A percentile compares a stretch with the other conserved stretches of the same genome.
phyloP scores from a whole-genome alignment of 2,888 invertebrate genomes.

The Macrophya alboannulata region DNA sequence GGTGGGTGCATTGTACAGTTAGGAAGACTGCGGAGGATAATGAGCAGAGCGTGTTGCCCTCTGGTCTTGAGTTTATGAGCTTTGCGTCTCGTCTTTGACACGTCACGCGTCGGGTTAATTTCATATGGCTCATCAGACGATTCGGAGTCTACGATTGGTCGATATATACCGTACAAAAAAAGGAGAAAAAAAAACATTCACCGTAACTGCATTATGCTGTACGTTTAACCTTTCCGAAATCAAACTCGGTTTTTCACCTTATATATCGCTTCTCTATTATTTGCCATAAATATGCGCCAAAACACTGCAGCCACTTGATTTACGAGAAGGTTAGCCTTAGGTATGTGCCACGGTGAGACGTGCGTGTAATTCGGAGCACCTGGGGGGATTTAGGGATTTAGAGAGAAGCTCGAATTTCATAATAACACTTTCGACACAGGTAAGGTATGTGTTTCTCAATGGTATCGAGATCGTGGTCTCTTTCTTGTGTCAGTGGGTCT shows the following conservation, averaged over 20 bases:
- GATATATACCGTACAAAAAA: not conserved
- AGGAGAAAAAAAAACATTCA: too few relatives aligned
- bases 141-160: constrained; percentile 8
- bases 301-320: constrained; percentile 3
- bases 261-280: not conserved
- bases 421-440: constrained; percentile 34
- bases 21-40: constrained; percentile 72
- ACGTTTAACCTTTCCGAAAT: not conserved
- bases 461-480: constrained; percentile 19
- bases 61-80: constrained; percentile 66
- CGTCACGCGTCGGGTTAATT: constrained; percentile 53
- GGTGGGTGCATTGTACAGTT: constrained; percentile 75
- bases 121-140: constrained; percentile 37
- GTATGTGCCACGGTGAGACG: constrained; percentile 8
- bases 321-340: constrained; percentile 21
- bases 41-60: constrained; percentile 77
- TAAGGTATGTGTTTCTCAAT: constrained; percentile 22
- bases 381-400: constrained; percentile 35
- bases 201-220: not conserved
- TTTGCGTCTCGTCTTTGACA: constrained; percentile 46
- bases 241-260: not conserved
- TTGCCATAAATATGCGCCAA: not conserved
- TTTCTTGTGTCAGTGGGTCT: constrained; percentile 11
- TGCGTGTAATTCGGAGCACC: constrained; percentile 38
- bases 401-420: constrained; percentile 48